phyloP scores from a whole-genome alignment of 1,140 invertebrate genomes.

The Colletes latitarsis region DNA sequence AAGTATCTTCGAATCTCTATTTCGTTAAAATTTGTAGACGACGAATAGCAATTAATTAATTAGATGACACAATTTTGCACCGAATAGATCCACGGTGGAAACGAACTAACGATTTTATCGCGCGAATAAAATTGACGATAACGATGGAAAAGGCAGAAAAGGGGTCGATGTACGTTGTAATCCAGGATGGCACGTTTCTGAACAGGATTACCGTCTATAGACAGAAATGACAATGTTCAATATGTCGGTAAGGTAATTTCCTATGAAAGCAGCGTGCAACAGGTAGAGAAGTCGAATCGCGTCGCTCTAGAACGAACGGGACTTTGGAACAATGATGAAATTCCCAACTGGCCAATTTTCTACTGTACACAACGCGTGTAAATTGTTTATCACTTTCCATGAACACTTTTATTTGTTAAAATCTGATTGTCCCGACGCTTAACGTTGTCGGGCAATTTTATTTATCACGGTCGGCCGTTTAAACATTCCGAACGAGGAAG shows the following conservation, averaged over 20 bases:
- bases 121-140: background rate
- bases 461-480: background rate
- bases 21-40: no score
- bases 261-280: conserved; percentile 60
- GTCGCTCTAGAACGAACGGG: background rate
- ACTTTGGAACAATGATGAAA: background rate
- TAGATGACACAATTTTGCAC: background rate
- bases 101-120: background rate
- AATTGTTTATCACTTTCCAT: no score
- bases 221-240: conserved; percentile 47
- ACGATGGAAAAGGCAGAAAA: background rate
- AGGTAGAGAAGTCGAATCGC: conserved; percentile 52
- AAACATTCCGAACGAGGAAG: background rate
- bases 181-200: conserved; percentile 3
- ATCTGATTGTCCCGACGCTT: background rate
- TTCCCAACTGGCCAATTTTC: background rate
- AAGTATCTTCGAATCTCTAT: background rate
- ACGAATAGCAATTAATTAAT: background rate
- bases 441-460: background rate
- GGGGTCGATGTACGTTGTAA: conserved; percentile 24
- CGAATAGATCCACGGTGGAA: background rate
- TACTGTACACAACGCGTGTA: background rate
- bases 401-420: background rate
- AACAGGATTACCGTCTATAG: conserved; percentile 30
- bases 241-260: conserved; percentile 56